Conservation (phyloP, 2,888 invertebrate species). For the Orthonychiurus folsomi region DNA sequence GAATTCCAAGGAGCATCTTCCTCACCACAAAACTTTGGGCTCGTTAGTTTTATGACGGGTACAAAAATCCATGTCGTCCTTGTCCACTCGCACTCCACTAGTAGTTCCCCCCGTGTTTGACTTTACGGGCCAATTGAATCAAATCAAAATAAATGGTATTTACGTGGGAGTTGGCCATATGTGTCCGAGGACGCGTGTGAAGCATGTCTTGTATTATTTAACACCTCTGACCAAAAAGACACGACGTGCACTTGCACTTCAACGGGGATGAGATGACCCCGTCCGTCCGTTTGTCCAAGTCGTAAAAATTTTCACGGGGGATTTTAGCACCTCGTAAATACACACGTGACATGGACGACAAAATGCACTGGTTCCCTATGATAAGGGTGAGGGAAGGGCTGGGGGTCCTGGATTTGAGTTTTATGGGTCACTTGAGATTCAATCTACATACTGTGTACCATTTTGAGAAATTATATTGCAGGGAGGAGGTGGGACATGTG, state of each 20-base stretch:
- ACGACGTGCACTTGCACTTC: not conserved
- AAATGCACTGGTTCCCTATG: not conserved
- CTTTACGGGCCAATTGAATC: not conserved
- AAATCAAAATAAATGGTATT: constrained; percentile 1
- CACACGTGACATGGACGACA: too few species aligned
- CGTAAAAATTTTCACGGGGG: not conserved
- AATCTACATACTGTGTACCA: not conserved
- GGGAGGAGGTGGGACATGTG: not conserved
- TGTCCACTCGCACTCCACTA: too few species aligned
- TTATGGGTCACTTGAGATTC: not conserved
- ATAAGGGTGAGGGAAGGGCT: not conserved
- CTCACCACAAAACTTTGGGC: not conserved
- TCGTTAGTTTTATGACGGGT: not conserved
- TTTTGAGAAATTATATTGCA: not conserved
- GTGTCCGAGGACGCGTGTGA: too few species aligned
- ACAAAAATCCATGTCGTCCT: too few species aligned
- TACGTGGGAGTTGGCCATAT: not conserved
- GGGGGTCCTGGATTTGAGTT: not conserved
- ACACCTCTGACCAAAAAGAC: not conserved
- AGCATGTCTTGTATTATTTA: not conserved
- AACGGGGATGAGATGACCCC: not conserved
- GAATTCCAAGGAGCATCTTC: not conserved
- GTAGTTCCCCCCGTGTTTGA: not conserved
- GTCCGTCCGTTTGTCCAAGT: too few species aligned
- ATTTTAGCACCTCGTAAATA: constrained; percentile 1